Base-by-base conservation (phyloP, 2,888 invertebrate genomes). In the Calephelis perditalis region DNA sequence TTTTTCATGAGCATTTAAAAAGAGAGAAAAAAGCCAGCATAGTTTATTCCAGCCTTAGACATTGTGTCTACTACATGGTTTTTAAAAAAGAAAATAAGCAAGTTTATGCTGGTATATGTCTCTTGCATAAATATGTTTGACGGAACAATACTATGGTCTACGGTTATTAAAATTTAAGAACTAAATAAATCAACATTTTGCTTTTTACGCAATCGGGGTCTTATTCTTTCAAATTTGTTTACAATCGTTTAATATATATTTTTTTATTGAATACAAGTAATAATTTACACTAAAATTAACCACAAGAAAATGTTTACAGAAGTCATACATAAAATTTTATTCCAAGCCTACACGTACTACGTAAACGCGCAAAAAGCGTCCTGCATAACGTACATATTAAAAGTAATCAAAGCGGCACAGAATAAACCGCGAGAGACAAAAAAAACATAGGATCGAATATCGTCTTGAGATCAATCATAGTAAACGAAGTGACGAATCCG, bases 351-450 rank as follows among this genome's bases (percentile, higher is more conserved):
- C 77, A 72, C 77, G 73, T 77, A 82, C 83, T 83, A 84, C 77
- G 57, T 71, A 74, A 84, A 87, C 87, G 86, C 87, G 80, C 87
- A 84, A 83, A 87, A 85, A 88, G 86, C 88, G 86, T 86, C 82
- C 86, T 76, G 76, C 77, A 66, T 74, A 78, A 78, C 75, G 74
- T 82, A 81, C 81, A 84, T 79, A 81, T 80, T 82, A 81, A 81
- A 78, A 81, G 76, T 81, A 81, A 81, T 74, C 71, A 76, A 70
- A 78, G 82, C 82, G 84, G 81, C 71, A 76, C 81, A 77, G 73
- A 76, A 76, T 74, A 70, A 74, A 81, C 83, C 83, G 81, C 82
- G 72, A 79, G 78, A 81, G 76, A 82, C 79, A 81, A 78, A 77
- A 81, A 79, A 60, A 56, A 37, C 72, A 80, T 85, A 86, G 86